Conservation (phyloP, 2,113 vertebrate species). For the Bubo blakistoni region DNA sequence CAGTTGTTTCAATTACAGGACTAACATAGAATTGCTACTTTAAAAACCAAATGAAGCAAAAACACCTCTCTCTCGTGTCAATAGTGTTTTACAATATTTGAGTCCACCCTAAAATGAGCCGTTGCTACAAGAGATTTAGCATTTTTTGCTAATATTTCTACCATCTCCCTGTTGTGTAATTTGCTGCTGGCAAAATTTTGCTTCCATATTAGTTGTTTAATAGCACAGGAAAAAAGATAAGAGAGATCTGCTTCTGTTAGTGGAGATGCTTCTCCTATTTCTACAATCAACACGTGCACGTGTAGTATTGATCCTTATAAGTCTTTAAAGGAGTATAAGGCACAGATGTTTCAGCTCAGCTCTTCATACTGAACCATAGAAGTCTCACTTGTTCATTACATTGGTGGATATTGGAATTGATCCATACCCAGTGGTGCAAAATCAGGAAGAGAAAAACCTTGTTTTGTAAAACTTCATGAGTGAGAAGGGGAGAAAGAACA, state of each 20-base stretch:
- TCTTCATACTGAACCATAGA: neutral
- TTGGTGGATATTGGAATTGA: neutral
- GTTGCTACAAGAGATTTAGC: neutral
- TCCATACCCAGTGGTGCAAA: neutral
- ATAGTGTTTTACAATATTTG: neutral
- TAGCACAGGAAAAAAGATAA: neutral
- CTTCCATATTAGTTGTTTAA: neutral
- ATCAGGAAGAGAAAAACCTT: neutral
- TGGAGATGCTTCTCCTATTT: neutral
- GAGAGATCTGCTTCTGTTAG: neutral
- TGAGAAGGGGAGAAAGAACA: neutral
- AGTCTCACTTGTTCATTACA: neutral
- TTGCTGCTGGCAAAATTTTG: neutral
- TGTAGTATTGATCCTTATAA: neutral
- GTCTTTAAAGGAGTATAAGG: neutral
- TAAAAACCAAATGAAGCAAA: neutral
- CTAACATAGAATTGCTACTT: neutral
- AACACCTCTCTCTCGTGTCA: neutral
- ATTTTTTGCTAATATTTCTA: neutral
- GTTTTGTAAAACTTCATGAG: neutral
- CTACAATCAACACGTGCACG: neutral
- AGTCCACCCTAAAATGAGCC: neutral
- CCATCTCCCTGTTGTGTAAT: neutral
- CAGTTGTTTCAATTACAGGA: neutral
- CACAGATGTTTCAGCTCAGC: neutral